Percentiles rank a stretch among this genome's conserved stretches.
phyloP scores from a whole-genome alignment of 2,888 invertebrate species.

The Blomia tropicalis region DNA sequence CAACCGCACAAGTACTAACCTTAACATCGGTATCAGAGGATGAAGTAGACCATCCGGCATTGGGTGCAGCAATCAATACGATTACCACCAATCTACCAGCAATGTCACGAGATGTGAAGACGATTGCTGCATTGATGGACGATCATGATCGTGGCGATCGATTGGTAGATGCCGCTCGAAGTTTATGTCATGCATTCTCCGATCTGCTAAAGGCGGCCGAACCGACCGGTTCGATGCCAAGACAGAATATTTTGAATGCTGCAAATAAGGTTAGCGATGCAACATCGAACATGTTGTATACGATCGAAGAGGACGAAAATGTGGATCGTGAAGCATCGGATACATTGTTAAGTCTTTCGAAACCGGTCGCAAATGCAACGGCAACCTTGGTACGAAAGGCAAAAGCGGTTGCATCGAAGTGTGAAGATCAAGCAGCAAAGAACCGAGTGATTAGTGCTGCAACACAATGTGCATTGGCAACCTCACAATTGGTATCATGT shows the following conservation, averaged over 20 bases:
- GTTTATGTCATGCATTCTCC: conserved; percentile 71
- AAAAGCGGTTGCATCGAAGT: conserved; percentile 76
- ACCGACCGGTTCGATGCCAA: conserved; percentile 79
- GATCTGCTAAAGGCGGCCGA: conserved; percentile 88
- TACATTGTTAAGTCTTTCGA: conserved; percentile 76
- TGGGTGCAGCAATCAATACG: conserved; percentile 90
- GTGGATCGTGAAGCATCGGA: conserved; percentile 46
- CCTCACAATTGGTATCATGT: conserved; percentile 91
- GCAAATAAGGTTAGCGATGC: conserved; percentile 93
- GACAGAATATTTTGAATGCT: conserved; percentile 80
- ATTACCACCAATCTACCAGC: conserved; percentile 91
- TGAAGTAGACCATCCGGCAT: conserved; percentile 84
- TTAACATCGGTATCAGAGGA: conserved; percentile 59
- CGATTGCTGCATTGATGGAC: conserved; percentile 88
- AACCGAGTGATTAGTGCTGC: conserved; percentile 83
- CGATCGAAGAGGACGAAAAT: conserved; percentile 73
- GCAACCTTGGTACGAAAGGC: conserved; percentile 89
- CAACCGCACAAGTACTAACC: conserved; percentile 90
- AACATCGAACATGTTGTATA: conserved; percentile 76
- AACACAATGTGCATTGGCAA: conserved; percentile 87
- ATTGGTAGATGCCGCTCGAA: conserved; percentile 75
- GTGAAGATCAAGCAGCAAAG: conserved; percentile 60
- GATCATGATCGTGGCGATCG: conserved; percentile 61
- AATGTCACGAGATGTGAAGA: conserved; percentile 74
- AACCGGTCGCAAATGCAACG: conserved; percentile 93